phyloP scores from a whole-genome alignment of 2,888 invertebrate species.

The Chorisops tibialis region DNA sequence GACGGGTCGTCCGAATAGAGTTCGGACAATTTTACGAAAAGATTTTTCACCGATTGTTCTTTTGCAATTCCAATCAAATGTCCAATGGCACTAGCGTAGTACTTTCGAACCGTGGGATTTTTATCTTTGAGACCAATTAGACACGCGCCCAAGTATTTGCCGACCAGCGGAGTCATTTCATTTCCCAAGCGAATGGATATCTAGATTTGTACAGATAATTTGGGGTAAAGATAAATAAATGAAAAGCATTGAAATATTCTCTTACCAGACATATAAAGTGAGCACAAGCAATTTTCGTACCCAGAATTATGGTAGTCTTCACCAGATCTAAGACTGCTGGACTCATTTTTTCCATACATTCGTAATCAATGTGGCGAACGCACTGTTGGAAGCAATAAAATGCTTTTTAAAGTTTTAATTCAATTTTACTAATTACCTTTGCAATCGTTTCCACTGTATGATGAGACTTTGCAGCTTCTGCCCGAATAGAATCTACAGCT shows the following conservation, averaged over 20 bases:
- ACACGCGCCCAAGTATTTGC: conserved; percentile 56
- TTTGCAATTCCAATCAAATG: conserved; percentile 80
- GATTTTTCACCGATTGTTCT: conserved; percentile 58
- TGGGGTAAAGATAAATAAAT: neutral
- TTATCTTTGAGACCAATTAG: conserved; percentile 79
- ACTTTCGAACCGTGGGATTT: conserved; percentile 78
- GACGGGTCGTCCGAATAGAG: conserved; percentile 69
- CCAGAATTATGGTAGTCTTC: conserved; percentile 74
- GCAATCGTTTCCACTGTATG: conserved; percentile 85
- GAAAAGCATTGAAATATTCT: no score
- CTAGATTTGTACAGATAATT: conserved; percentile 34
- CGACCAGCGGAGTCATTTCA: conserved; percentile 58
- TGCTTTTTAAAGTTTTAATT: neutral
- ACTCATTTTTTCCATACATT: conserved; percentile 73
- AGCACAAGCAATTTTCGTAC: conserved; percentile 77
- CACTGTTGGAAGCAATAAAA: conserved; percentile 51
- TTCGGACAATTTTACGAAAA: conserved; percentile 57
- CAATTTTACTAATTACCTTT: conserved; percentile 57
- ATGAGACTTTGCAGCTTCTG: conserved; percentile 77
- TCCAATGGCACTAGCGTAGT: conserved; percentile 80
- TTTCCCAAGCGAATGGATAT: conserved; percentile 54
- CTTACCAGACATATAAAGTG: conserved; percentile 72
- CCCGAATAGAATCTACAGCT: conserved; percentile 72
- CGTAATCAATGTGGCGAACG: conserved; percentile 69
- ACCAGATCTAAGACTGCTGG: conserved; percentile 80